Base-by-base conservation (phyloP, 1,140 invertebrate genomes). In the Eufriesea mexicana region DNA sequence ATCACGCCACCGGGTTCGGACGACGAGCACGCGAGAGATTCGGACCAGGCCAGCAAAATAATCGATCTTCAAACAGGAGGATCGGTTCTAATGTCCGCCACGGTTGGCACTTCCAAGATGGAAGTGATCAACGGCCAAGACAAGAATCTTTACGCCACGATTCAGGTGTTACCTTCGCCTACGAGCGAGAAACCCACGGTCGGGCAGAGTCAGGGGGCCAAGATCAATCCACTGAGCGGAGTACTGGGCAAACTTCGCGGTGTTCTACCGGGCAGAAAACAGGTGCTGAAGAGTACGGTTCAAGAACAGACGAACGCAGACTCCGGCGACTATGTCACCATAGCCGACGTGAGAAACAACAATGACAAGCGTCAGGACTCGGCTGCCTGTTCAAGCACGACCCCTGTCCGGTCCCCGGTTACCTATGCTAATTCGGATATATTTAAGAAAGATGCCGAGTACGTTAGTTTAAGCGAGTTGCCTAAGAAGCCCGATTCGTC, bases 1-100 rank as follows among this genome's bases (percentile, higher is more conserved):
- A 98, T 98, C 25, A 98, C 98, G 12, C 97, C 98, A 16, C 96
- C 97, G 2, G 97, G 97, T 77, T 98, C 97, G 68, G 98, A 98
- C 84, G 98, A 98, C 89, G 98, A 98, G 90, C 96, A 96, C 79
- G 92, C 95, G 74, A 94, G 92, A 42, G 90, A 92, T 18, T 51
- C 72, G 0, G 90, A 93, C 1, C 82, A 88, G 12, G 84, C 93
- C n/a, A 84, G 89, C 14, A 91, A 79, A n/a, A 92, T 91, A 12
- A 55, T 49, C 10, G 87, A 91, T 20, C 59, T 79, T 2, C 84
- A 83, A 66, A 85, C 76, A 12, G 74, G 90, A 0, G 90, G 91
- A 25, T 88, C 91, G 5, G 89, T 94, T 0, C 54, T 94, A 0
- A 93, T 94, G 92, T 94, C 94, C 0, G 92, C 92, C 1, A 93